Conservation (phyloP, 2,888 invertebrate genomes). For the Patella pellucida region DNA sequence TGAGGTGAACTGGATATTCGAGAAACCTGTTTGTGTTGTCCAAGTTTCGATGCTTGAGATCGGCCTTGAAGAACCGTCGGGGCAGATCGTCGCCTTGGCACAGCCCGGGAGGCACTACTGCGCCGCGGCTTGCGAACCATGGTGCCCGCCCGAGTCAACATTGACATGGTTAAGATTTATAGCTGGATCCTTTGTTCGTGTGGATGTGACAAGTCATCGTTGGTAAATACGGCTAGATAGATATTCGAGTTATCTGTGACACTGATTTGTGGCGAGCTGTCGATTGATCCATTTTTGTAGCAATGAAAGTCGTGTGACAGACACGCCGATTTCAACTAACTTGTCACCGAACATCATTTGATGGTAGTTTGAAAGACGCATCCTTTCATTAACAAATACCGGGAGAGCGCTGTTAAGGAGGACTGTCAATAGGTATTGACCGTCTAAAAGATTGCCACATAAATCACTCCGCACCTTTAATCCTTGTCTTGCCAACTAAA, state of each 20-base stretch:
- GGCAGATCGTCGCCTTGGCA: slow-evolving; percentile 22
- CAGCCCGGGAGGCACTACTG: slow-evolving; percentile 14
- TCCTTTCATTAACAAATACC: too few relatives aligned
- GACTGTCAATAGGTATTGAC: too few relatives aligned
- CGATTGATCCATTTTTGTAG: slow-evolving; percentile 4
- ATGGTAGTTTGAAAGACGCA: too few relatives aligned
- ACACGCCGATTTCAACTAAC: too few relatives aligned
- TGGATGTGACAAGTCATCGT: not conserved
- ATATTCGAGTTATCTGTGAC: not conserved
- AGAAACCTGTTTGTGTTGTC: not conserved
- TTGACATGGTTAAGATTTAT: slow-evolving; percentile 21
- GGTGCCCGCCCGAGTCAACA: slow-evolving; percentile 26
- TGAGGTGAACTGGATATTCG: not conserved
- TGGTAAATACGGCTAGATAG: not conserved
- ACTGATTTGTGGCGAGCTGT: slow-evolving; percentile 4
- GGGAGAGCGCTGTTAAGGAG: too few relatives aligned
- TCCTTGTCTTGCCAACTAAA: too few relatives aligned
- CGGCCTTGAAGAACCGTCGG: slow-evolving; percentile 25
- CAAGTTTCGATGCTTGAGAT: slow-evolving; percentile 18
- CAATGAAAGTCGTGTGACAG: too few relatives aligned
- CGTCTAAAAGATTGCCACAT: too few relatives aligned
- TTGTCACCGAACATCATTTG: too few relatives aligned
- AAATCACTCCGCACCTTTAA: too few relatives aligned
- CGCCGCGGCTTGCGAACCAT: slow-evolving; percentile 27
- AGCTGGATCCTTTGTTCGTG: not conserved